phyloP scores from a whole-genome alignment of 2,113 vertebrate species.

The Ramphastos sulfuratus region DNA sequence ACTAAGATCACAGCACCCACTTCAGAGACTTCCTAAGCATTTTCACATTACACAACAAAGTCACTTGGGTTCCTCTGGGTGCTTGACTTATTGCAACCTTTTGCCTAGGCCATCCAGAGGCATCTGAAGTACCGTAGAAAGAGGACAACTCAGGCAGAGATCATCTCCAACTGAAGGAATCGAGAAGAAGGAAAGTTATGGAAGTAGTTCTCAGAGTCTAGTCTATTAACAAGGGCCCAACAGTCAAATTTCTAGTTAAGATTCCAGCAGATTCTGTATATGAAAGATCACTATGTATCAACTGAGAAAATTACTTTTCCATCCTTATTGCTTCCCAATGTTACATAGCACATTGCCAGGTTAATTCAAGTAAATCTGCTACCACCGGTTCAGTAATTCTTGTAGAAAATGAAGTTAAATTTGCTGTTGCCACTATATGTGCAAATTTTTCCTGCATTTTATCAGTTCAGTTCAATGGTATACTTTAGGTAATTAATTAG shows the following conservation, averaged over 20 bases:
- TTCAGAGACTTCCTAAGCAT: neutral
- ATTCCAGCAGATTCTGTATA: neutral
- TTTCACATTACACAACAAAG: neutral
- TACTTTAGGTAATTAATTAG: neutral
- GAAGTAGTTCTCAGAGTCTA: neutral
- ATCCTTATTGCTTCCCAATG: neutral
- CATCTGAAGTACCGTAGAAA: neutral
- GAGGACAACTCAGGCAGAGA: neutral
- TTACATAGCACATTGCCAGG: neutral
- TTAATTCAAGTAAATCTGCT: conserved; percentile 24
- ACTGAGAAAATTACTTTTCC: conserved; percentile 15
- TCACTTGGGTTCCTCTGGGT: neutral
- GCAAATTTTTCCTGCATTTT: neutral
- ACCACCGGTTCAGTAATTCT: neutral
- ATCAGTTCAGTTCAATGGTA: neutral
- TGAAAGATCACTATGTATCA: neutral
- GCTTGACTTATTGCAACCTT: neutral
- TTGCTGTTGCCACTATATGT: neutral
- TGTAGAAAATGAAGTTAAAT: neutral
- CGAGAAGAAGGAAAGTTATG: neutral
- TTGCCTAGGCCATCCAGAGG: neutral
- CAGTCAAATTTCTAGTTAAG: conserved; percentile 21
- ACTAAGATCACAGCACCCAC: neutral
- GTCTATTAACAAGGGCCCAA: neutral
- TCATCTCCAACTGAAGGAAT: neutral